Percentiles rank a stretch among this genome's conserved stretches.
Conservation (phyloP, 2,797 vertebrate genomes). For the Ctenochaetus hawaiiensis region DNA sequence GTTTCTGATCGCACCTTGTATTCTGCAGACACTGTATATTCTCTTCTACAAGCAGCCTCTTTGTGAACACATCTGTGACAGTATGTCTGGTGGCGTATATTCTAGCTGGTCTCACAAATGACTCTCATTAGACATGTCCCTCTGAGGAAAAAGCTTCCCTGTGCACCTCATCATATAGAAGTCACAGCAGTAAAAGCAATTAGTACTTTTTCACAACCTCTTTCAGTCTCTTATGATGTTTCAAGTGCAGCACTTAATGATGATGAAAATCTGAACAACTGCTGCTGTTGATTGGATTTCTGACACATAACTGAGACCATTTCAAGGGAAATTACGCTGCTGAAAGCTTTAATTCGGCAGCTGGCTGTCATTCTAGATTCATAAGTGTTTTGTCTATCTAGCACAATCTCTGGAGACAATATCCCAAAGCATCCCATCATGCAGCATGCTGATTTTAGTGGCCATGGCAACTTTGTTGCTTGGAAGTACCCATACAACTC, state of each 20-base stretch:
- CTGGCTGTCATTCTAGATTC: neutral
- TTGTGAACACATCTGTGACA: conserved; percentile 8
- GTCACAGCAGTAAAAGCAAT: conserved; percentile 24
- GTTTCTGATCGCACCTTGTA: neutral
- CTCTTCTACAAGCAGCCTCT: neutral
- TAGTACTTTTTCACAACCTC: conserved; percentile 5
- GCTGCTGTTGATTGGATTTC: conserved; percentile 5
- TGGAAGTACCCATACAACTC: conserved; percentile 34
- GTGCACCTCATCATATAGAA: conserved; percentile 28
- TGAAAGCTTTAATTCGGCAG: conserved; percentile 27
- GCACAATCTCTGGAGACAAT: conserved; percentile 22
- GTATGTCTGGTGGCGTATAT: neutral
- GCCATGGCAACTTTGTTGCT: conserved; percentile 70
- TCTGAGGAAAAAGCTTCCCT: conserved; percentile 7
- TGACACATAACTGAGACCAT: conserved; percentile 6
- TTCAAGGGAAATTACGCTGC: conserved; percentile 21
- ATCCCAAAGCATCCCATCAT: conserved; percentile 20
- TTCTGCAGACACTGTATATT: neutral
- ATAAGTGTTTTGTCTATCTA: conserved; percentile 12
- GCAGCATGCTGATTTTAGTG: conserved; percentile 46
- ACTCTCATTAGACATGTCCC: conserved; percentile 12
- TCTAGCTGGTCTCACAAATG: conserved; percentile 7
- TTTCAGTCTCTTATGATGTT: neutral
- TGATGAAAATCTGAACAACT: conserved; percentile 23
- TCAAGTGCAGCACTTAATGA: conserved; percentile 1